phyloP scores from a whole-genome alignment of 2,888 invertebrate genomes.

The Eretmocerus hayati region DNA sequence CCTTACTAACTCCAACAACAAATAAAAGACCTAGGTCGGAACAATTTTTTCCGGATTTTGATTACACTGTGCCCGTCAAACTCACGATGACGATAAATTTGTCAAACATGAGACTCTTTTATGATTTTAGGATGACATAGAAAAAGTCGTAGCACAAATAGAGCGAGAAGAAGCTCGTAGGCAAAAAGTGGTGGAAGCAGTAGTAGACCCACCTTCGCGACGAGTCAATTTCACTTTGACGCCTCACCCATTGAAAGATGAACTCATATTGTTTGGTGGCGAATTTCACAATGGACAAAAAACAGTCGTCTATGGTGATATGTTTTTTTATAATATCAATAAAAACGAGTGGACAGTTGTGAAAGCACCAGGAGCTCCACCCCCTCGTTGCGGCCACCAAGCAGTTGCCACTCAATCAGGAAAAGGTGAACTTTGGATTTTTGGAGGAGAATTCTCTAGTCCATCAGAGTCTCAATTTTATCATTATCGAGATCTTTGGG shows the following conservation, averaged over 20 bases:
- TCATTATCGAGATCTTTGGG: slow-evolving; percentile 89
- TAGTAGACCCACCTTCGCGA: slow-evolving; percentile 60
- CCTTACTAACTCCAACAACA: too few species aligned
- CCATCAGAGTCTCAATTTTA: slow-evolving; percentile 86
- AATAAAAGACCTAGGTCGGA: too few species aligned
- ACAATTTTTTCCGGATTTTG: too few species aligned
- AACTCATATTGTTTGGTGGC: slow-evolving; percentile 84
- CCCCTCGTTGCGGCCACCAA: slow-evolving; percentile 86
- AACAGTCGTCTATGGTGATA: slow-evolving; percentile 81
- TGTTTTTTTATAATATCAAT: slow-evolving; percentile 73
- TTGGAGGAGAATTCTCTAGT: slow-evolving; percentile 91
- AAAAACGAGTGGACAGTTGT: slow-evolving; percentile 75
- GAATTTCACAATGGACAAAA: slow-evolving; percentile 85
- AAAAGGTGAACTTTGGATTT: slow-evolving; percentile 70
- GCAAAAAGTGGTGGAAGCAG: slow-evolving; percentile 60
- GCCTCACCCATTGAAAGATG: slow-evolving; percentile 80
- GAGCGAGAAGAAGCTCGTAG: slow-evolving; percentile 70
- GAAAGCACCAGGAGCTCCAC: slow-evolving; percentile 77
- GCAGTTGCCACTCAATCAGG: slow-evolving; percentile 67
- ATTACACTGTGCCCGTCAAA: not conserved
- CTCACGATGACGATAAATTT: not conserved
- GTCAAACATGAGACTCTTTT: not conserved
- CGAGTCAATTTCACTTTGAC: slow-evolving; percentile 75
- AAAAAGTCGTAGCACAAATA: slow-evolving; percentile 69
- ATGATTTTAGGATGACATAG: slow-evolving; percentile 66